Evolutionary conservation across 2,888 invertebrate species (phyloP).

Genomic region (Digitonthophagus gazella): DNA sequence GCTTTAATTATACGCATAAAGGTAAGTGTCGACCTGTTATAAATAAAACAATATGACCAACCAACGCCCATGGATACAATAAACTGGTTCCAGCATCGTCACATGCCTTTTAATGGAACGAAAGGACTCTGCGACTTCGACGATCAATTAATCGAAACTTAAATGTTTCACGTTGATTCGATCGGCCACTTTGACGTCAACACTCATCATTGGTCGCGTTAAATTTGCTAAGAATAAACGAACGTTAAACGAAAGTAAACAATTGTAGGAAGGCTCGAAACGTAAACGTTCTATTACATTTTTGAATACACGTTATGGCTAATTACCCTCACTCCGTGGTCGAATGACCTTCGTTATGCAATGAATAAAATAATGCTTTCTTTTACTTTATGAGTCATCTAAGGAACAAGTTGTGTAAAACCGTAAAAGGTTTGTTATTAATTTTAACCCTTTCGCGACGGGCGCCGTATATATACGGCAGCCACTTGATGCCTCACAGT

Average conservation of each 20-base stretch:
- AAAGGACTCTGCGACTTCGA: background rate
- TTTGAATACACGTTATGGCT: background rate
- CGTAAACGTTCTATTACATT: background rate
- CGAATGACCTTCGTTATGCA: slow-evolving; percentile 5
- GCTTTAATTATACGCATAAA: background rate
- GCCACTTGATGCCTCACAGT: too few relatives aligned
- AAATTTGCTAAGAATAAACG: background rate
- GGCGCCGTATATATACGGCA: too few relatives aligned
- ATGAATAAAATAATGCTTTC: slow-evolving; percentile 10
- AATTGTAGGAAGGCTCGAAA: too few relatives aligned
- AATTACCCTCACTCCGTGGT: background rate
- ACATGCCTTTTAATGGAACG: background rate
- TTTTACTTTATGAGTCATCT: slow-evolving; percentile 3
- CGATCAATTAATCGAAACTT: background rate
- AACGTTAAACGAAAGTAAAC: background rate
- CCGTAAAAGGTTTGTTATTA: background rate
- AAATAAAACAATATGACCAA: background rate
- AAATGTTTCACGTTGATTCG: background rate
- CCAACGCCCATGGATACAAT: background rate
- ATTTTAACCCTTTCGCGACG: too few relatives aligned
- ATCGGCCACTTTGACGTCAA: background rate
- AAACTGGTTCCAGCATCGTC: background rate
- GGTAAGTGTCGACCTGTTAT: background rate
- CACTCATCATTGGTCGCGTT: background rate
- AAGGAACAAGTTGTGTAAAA: slow-evolving; percentile 7